Conservation (phyloP, 2,113 vertebrate genomes). For the Tringa solitaria region DNA sequence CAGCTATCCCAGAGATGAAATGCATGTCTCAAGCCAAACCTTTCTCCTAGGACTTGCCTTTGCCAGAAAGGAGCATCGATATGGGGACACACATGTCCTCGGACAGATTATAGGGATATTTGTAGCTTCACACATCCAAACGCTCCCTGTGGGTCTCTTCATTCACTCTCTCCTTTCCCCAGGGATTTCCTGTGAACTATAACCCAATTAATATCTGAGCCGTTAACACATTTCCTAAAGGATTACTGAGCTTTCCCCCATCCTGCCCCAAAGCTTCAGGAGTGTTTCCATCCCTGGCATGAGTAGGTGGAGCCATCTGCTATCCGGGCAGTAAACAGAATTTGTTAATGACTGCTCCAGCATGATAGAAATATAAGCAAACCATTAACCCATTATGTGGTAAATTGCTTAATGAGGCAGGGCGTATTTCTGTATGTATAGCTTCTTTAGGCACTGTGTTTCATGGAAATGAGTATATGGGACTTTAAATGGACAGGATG, state of each 20-base stretch:
- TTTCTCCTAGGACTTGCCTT: neutral
- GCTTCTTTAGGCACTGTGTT: neutral
- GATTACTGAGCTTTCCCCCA: neutral
- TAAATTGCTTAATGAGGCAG: neutral
- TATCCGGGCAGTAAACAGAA: neutral
- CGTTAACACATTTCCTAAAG: neutral
- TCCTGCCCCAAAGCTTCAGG: neutral
- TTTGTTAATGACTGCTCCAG: slow-evolving; percentile 25
- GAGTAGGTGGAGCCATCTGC: slow-evolving; percentile 36
- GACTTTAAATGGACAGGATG: neutral
- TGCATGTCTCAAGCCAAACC: neutral
- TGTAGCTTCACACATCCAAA: neutral
- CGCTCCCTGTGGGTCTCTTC: neutral
- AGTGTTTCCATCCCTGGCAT: slow-evolving; percentile 6
- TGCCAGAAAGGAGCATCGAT: neutral
- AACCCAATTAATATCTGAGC: neutral
- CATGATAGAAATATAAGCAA: neutral
- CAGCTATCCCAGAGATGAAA: neutral
- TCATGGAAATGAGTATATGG: neutral
- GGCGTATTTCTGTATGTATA: neutral
- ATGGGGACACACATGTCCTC: neutral
- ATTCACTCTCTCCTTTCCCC: neutral
- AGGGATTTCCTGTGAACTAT: neutral
- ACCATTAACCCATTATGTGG: neutral
- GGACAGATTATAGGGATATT: neutral